Base-by-base conservation (phyloP, 2,888 invertebrate genomes). In the Leptopilina syphax region DNA sequence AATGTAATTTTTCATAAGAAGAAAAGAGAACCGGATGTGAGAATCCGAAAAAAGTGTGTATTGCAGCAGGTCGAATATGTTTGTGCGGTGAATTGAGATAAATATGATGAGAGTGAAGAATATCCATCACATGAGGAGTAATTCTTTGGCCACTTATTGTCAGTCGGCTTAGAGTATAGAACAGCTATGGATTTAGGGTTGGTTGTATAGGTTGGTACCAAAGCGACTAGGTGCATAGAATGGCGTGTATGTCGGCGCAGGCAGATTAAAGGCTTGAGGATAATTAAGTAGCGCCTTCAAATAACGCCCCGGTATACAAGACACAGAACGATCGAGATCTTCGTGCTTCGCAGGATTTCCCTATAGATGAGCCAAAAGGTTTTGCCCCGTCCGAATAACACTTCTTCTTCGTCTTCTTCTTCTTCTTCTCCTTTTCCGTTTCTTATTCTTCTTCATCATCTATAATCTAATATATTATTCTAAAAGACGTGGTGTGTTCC, bases 271-370 rank as follows among this genome's bases (percentile, higher is more conserved):
- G 91, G 89, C 89, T 85, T 84, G 84, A 80, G 87, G 89, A 91
- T 92, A 91, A 92, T 92, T 91, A 91, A 92, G 91, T 91, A 92
- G 91, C 90, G 88, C 90, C 89, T 90, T 90, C 87, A 90, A 90
- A 88, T 87, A 89, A 90, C 90, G 90, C 89, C 89, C 88, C 84
- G 84, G 85, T 83, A 86, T 80, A 83, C 50, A 50, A 50, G 50
- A 50, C 50, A 73, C 73, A 73, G 34, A 57, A 82, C 83, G 85
- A 88, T 85, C 81, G 18, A 85, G 87, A 88, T 86, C 84, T 87
- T 83, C 85, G 82, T 85, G 84, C 79, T 81, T 50, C 50, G 50
- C 79, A 79, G 84, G 79, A 86, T 88, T 87, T 88, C 85, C 88
- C 84, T 84, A 50, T 50, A 50, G 50, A 44, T 44, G 44, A 81